Base-by-base conservation (phyloP, 2,888 invertebrate genomes). In the Teinopalpus imperialis region DNA sequence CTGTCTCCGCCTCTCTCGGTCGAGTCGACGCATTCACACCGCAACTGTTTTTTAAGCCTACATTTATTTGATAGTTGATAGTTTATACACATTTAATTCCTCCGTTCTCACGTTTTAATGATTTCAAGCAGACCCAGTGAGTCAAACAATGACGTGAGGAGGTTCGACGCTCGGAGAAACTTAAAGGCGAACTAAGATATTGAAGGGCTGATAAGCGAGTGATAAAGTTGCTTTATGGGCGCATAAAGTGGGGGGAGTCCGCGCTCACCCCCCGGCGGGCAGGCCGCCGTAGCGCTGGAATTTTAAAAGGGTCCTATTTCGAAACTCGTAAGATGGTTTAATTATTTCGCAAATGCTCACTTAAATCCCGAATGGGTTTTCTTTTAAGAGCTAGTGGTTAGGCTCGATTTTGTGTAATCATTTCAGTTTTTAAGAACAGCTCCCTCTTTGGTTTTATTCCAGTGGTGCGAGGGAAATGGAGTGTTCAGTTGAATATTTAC, bases 161-260 rank as follows among this genome's bases (percentile, higher is more conserved):
- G 29, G 30, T 13, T 39, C 9, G 16, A 30, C 12, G 8, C 41
- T 10, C 13, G 12, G 16, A 26, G 32, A 14, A 20, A 20, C 30
- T 23, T 20, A 13, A 10, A 41, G 13, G 24, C 31, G 5, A 50
- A 50, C 43, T 51, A 48, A 52, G 55, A 50, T 52, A 41, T 47
- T 53, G 53, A 51, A 47, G 56, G 58, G 57, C 61, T 59, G 74
- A 71, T 74, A 71, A 69, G 55, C 54, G 53, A 43, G 55, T 45
- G 42, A 62, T 72, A 70, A 72, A 69, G 51, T 57, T 61, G 58
- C 41, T 72, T 69, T 69, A 71, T 63, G 64, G 36, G 47, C 20
- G 56, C 4, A 70, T 69, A 70, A 69, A 64, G 57, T 52, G 32
- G 41, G 43, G 50, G 48, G 50, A 51, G 48, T 24, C 23, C 3